Evolutionary conservation across 2,113 vertebrate species (phyloP), one percentile per base, ranked within the genome.

Genomic region (Corythoichthys haematopterus): DNA sequence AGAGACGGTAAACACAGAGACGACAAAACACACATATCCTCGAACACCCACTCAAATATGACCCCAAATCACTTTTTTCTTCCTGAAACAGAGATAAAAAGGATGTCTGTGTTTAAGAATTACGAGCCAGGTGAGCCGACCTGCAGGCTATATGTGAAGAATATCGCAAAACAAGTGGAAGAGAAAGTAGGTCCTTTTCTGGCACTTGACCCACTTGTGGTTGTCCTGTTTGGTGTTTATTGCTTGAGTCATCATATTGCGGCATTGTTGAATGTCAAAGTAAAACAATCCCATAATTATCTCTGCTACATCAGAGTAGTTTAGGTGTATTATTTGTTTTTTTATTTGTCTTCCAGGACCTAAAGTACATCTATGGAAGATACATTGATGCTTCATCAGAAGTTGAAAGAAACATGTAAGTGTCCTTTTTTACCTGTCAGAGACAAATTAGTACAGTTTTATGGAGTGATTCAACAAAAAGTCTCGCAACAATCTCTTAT

Each of bases 81-180:
- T 58, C 48, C 80, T 81, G 71, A 10, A 84, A 82, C 91, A 99
- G 97, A 99, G 92, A 98, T 98, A 85, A 94, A 93, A 89, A 94
- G 89, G 74, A 93, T 94, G 79, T 95, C 97, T 36, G 94, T 99
- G 79, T 99, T 95, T 89, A 98, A 95, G 91, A 96, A 93, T 74
- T 99, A 99, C 56, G 94, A 97, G 59, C 88, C 95, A 0, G 97
- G 97, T 43, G 97, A 98, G 84, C 94, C 96, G 14, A 99, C 96
- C 40, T 98, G 97, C 90, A 93, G 96, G 75, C 94, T 99, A 79
- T 98, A 99, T 68, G 95, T 98, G 86, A 99, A 98, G 90, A 98
- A 98, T 88, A 93, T 99, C 67, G 92, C 95, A 64, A 99, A 95
- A 83, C 95, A 96, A 86, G 95, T 95, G 83, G 94, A 96, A 68